Evolutionary conservation across 2,113 vertebrate genomes (phyloP).

Genomic region (Hirundichthys speculiger): DNA sequence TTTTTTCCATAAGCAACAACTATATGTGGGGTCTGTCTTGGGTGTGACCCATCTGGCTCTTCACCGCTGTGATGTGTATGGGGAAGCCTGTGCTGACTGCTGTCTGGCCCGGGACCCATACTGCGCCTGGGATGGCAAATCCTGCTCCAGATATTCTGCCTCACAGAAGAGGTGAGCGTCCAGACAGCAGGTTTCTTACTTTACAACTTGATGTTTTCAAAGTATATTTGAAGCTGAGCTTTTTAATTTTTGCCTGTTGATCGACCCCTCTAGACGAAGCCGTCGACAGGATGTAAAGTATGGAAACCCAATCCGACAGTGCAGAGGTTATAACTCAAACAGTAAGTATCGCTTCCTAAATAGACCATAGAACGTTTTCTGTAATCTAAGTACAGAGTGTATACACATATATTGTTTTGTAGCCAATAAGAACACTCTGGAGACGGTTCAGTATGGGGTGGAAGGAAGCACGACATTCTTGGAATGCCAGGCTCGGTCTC

Average conservation of each 20-base stretch:
- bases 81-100: slow-evolving; percentile 95
- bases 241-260: slow-evolving; percentile 47
- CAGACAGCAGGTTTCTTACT: neutral
- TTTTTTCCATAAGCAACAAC: slow-evolving; percentile 88
- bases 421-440: slow-evolving; percentile 93
- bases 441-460: slow-evolving; percentile 93
- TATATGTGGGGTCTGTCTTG: slow-evolving; percentile 91
- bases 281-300: slow-evolving; percentile 87
- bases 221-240: slow-evolving; percentile 20
- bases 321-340: slow-evolving; percentile 86
- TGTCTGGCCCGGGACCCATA: slow-evolving; percentile 96
- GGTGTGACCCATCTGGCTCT: slow-evolving; percentile 96
- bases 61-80: slow-evolving; percentile 94
- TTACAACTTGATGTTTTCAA: neutral
- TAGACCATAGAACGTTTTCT: neutral
- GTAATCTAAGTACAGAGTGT: neutral
- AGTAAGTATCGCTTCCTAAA: slow-evolving; percentile 65
- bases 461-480: slow-evolving; percentile 95
- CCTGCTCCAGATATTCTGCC: slow-evolving; percentile 94
- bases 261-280: slow-evolving; percentile 78
- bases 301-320: slow-evolving; percentile 86
- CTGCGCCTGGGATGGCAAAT: slow-evolving; percentile 97
- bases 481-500: slow-evolving; percentile 95
- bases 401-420: slow-evolving; percentile 8
- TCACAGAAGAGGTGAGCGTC: slow-evolving; percentile 94